phyloP scores from a whole-genome alignment of 2,888 invertebrate genomes.

The Timandra comae region DNA sequence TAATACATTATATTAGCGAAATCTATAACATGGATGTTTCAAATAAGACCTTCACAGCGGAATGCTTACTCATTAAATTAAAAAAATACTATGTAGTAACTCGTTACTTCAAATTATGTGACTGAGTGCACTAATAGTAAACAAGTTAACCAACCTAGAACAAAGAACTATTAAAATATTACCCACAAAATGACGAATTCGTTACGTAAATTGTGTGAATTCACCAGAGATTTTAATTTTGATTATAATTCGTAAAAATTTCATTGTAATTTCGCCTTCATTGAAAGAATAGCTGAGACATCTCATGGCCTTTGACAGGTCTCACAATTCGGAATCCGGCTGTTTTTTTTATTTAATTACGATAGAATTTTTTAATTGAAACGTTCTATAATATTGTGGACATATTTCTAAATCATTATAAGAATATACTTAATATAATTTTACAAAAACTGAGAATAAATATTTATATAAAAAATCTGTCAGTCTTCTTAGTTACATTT shows the following conservation, averaged over 20 bases:
- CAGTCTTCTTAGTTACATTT: too few species aligned
- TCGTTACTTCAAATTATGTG: constrained; percentile 17
- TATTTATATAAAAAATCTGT: too few species aligned
- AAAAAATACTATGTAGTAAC: constrained; percentile 4
- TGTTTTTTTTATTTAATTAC: too few species aligned
- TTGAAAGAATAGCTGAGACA: constrained; percentile 1
- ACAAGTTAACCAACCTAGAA: constrained; percentile 18
- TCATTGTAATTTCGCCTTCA: constrained; percentile 16
- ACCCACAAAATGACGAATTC: constrained; percentile 7
- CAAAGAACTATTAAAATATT: constrained; percentile 11
- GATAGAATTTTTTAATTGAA: too few species aligned
- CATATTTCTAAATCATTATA: too few species aligned
- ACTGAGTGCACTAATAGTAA: constrained; percentile 11
- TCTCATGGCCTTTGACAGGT: constrained; percentile 14
- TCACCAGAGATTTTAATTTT: constrained; percentile 12
- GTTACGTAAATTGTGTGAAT: constrained; percentile 22
- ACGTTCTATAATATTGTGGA: too few species aligned
- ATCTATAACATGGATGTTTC: too few species aligned
- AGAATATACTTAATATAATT: too few species aligned
- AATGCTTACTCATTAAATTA: not conserved
- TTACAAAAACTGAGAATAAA: too few species aligned
- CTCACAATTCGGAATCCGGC: constrained; percentile 3
- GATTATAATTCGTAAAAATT: constrained; percentile 13
- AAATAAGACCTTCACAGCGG: too few species aligned
- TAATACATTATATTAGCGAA: too few species aligned